These are phyloP conservation scores for Chiroxiphia lanceolata DNA, from an alignment of 2,797 vertebrate species.

Conservation along the genomic window DNA sequence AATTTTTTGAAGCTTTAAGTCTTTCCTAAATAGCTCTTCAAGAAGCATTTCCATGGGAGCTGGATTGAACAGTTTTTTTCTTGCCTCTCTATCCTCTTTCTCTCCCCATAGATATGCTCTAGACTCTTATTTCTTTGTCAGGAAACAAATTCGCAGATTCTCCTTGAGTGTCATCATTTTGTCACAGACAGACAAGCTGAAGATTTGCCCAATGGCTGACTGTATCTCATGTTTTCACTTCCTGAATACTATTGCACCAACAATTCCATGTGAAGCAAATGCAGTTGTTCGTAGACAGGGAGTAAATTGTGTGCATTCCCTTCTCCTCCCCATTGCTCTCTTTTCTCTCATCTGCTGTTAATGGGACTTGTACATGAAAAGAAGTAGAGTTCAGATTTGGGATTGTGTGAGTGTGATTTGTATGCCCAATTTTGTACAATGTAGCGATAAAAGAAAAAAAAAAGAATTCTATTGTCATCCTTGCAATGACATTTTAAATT, in stretches of 20 bases:
- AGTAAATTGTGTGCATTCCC: background rate
- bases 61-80: background rate
- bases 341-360: background rate
- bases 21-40: background rate
- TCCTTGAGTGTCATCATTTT: background rate
- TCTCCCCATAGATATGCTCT: background rate
- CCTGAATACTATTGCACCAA: background rate
- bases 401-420: background rate
- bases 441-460: background rate
- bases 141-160: background rate
- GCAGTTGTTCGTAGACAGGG: background rate
- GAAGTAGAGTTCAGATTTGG: background rate
- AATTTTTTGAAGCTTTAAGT: background rate
- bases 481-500: background rate
- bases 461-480: background rate
- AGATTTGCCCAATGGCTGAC: background rate
- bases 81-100: background rate
- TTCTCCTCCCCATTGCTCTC: background rate
- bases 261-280: background rate
- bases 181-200: background rate
- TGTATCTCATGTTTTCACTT: background rate
- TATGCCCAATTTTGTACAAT: background rate
- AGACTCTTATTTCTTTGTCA: background rate
- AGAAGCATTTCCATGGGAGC: background rate
- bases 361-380: background rate